Base-by-base conservation (phyloP, 37 sponge, comb jelly and placozoan species). In the Aplysina aerophoba region DNA sequence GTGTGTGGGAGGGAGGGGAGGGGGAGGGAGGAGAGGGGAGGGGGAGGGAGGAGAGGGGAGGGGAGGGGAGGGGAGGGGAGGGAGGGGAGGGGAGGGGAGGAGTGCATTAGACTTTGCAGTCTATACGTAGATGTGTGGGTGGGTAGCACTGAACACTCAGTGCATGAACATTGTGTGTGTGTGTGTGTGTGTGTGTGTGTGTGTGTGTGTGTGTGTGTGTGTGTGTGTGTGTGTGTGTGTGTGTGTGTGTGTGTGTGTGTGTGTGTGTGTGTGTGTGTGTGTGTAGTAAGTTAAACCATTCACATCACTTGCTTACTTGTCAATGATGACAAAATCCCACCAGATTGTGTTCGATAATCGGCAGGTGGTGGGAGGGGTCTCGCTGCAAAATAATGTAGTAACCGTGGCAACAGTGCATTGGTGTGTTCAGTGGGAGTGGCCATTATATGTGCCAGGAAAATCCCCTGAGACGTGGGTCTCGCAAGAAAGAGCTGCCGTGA, bases 311-410 rank as follows among this genome's bases (percentile, higher is more conserved):
- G 8, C 8, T 44, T 44, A 90, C 91, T 81, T 80, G 89, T 88
- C 54, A 91, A 55, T 33, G 90, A 89, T 12, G 95, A 94, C 28
- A 91, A 28, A 27, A 94, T 53, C n/a, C 89, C 89, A 16, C 83
- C n/a, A 0, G 87, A 81, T 34, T 82, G 86, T 22, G 73, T 40
- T 22, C 92, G 67, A 56, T 85, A 79, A 62, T 91, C 55, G 15
- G 86, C 72, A 39, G 93, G 93, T 21, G 96, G 96, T 3, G 89
- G 78, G 35, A 79, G 85, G 0, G 86, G 89, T 59, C 84, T 80
- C 0, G 78, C 34, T 60, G 88, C 75, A 71, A 88, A 90, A 54
- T 93, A 83, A 1, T 84, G 59, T 31, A 95, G 55, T 35, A 95
- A 73, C 19, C 36, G 19, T 16, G 87, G 88, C 31, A 94, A 74